Conservation (phyloP, 30 jellyfish, hydroid and myxozoan genomes). For the Pseudorhiza aurosa region DNA sequence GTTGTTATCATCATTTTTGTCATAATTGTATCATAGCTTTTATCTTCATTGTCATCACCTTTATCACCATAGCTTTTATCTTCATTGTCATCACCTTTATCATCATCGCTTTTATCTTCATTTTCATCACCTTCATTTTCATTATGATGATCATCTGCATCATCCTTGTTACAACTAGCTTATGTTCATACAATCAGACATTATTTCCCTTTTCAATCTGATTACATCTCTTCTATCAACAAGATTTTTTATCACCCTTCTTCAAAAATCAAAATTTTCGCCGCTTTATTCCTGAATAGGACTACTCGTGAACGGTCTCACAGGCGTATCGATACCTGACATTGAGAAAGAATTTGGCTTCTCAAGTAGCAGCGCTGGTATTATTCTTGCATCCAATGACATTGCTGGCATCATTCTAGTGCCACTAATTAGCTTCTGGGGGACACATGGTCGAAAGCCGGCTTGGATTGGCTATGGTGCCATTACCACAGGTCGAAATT, state of each 20-base stretch:
- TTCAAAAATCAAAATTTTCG: neutral
- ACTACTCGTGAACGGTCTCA: constrained; percentile 62
- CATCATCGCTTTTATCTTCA: neutral
- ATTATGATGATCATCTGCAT: neutral
- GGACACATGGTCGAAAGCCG: constrained; percentile 77
- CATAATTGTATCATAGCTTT: too few relatives aligned
- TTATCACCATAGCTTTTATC: neutral
- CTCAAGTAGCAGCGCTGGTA: constrained; percentile 75
- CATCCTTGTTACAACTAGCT: too few relatives aligned
- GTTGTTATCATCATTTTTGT: neutral
- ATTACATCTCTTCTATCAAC: neutral
- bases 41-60: neutral
- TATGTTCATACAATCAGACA: neutral
- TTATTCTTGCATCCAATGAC: constrained; percentile 84
- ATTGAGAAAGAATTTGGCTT: constrained; percentile 91
- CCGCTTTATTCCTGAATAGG: constrained; percentile 1
- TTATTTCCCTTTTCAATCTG: neutral
- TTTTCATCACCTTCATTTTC: neutral
- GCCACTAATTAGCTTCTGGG: constrained; percentile 83
- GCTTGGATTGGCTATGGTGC: constrained; percentile 84
- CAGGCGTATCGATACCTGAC: constrained; percentile 63
- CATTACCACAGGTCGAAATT: constrained; percentile 58
- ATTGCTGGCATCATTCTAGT: constrained; percentile 83
- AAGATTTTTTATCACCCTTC: neutral
- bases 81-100: neutral